Percentiles rank a stretch among this genome's conserved stretches.
Evolutionary conservation across 2,797 vertebrate species (phyloP).

Genomic region (Gobionotothen gibberifrons): DNA sequence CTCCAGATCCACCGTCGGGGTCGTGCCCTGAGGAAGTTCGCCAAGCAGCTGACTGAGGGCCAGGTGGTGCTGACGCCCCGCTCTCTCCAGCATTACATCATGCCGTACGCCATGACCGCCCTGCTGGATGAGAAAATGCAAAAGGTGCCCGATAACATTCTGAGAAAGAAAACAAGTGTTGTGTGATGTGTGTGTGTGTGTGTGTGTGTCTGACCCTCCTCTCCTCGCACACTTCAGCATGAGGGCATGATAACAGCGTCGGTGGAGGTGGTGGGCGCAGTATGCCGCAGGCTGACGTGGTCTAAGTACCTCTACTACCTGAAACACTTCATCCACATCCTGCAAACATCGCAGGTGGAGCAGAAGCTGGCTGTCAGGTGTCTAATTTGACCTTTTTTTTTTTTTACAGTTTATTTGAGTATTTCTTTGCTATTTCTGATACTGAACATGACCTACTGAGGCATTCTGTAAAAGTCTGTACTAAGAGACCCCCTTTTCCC

Average conservation of each 20-base stretch:
- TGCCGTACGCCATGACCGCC: slow-evolving; percentile 93
- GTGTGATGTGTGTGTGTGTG: not conserved
- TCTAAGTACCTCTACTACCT: slow-evolving; percentile 94
- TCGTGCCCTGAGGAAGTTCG: slow-evolving; percentile 92
- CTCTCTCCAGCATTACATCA: slow-evolving; percentile 95
- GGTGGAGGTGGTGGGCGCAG: slow-evolving; percentile 92
- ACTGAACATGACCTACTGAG: not conserved
- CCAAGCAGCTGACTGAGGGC: slow-evolving; percentile 91
- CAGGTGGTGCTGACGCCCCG: slow-evolving; percentile 87
- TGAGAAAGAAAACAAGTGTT: too few relatives aligned
- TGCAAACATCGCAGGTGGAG: slow-evolving; percentile 88
- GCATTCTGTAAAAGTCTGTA: not conserved
- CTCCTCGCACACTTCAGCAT: slow-evolving; percentile 80
- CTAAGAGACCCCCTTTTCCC: not conserved
- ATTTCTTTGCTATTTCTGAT: not conserved
- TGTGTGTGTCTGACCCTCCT: not conserved
- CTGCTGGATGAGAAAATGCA: slow-evolving; percentile 93
- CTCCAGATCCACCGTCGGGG: slow-evolving; percentile 90
- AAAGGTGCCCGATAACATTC: slow-evolving; percentile 83
- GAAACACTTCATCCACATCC: slow-evolving; percentile 92
- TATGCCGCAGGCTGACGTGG: slow-evolving; percentile 93
- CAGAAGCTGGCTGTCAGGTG: slow-evolving; percentile 95
- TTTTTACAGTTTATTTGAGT: not conserved
- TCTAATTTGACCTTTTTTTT: not conserved
- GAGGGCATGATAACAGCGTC: slow-evolving; percentile 93